Evolutionary conservation across 2,888 invertebrate genomes (phyloP), one percentile per base, ranked within the genome.

Genomic region (Anthoptus insignis): DNA sequence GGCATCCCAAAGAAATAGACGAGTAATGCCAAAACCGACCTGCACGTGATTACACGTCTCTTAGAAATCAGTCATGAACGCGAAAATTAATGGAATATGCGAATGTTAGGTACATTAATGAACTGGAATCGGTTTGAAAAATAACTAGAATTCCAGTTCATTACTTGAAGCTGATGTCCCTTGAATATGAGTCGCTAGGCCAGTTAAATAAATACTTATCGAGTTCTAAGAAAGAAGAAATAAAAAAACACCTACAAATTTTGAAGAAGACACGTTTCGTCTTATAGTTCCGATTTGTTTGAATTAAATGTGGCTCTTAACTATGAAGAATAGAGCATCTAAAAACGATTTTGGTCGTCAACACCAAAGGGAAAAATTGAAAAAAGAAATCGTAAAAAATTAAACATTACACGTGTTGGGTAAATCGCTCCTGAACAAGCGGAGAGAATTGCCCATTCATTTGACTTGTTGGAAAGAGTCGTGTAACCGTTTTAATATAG

Each of bases 311-410:
- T 16, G 3, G 29, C 49, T 49, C 49, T 59, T 53, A 60, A 34
- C 39, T 32, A 42, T 27, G 34, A 68, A 65, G 64, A 50, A 45
- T 34, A 11, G 50, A 65, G 59, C 84, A 82, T 76, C 76, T 87
- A 92, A 92, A 93, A 93, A 93, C 93, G 91, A 93, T 93, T 93
- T 93, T 93, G 93, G 93, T 92, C 93, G 91, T 85, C 79, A 86
- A 90, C 88, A 92, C 89, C 90, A 91, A 92, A 88, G 79, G 83
- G 81, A 83, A 83, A 84, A 82, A 85, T 77, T 77, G 76, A 76
- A 81, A 77, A 76, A 78, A 80, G 81, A 81, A 78, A 77, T 77
- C 82, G 84, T 66, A 67, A 72, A 73, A 73, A 75, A 76, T 68
- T 68, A 73, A 75, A 77, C 76, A 85, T 84, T 82, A 87, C 81